Percentiles rank a stretch among this genome's conserved stretches.
phyloP scores from a whole-genome alignment of 2,113 vertebrate species.

The Pao palembangensis region DNA sequence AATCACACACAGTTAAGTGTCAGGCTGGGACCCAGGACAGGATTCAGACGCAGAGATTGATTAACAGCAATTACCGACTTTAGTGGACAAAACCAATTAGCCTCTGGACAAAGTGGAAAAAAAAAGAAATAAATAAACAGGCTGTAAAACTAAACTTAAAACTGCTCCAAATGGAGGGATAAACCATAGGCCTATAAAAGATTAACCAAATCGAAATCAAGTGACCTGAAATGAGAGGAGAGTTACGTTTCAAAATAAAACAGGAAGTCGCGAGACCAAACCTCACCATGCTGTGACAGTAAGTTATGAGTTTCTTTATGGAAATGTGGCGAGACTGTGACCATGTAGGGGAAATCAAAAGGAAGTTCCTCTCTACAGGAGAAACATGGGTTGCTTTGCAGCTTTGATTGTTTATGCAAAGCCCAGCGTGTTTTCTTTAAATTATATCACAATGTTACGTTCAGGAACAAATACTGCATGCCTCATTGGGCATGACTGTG shows the following conservation, averaged over 20 bases:
- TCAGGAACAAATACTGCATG: constrained; percentile 59
- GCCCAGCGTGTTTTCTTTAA: constrained; percentile 66
- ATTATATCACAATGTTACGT: constrained; percentile 62
- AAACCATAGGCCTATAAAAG: too few species aligned
- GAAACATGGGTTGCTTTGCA: constrained; percentile 57
- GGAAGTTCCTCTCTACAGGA: constrained; percentile 59
- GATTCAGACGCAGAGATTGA: constrained; percentile 50
- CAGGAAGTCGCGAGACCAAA: too few species aligned
- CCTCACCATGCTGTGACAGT: too few species aligned
- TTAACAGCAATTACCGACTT: constrained; percentile 17
- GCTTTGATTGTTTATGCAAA: constrained; percentile 62
- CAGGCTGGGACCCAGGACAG: constrained; percentile 33
- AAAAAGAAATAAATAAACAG: constrained; percentile 38
- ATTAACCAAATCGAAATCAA: too few species aligned
- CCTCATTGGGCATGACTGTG: constrained; percentile 48
- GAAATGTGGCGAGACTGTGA: too few species aligned
- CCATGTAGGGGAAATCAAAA: constrained; percentile 55
- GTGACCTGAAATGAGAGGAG: too few species aligned
- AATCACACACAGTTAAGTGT: constrained; percentile 2
- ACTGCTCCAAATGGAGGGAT: too few species aligned
- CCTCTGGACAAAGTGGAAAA: constrained; percentile 16
- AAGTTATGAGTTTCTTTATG: too few species aligned
- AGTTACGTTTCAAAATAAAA: too few species aligned
- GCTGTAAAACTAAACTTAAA: constrained; percentile 31
- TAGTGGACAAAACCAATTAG: too few species aligned